These are phyloP conservation scores for Parochlus steinenii DNA, from an alignment of 2,888 invertebrate genomes.

Conservation along the genomic window DNA sequence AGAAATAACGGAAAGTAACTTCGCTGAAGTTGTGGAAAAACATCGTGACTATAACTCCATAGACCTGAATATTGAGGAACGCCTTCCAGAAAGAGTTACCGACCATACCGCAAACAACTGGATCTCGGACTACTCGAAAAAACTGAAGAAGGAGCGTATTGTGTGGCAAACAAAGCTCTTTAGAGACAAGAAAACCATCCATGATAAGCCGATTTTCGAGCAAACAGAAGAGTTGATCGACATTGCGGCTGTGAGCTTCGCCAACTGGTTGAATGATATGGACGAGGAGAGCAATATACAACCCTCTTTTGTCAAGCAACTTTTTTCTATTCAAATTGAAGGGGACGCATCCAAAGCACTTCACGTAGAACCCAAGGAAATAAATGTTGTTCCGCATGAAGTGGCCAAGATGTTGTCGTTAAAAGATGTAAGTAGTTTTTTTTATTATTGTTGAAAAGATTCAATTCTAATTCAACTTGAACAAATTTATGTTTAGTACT, in stretches of 20 bases:
- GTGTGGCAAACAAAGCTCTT: conserved; percentile 27
- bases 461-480: background rate
- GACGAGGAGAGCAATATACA: conserved; percentile 22
- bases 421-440: conserved; percentile 20
- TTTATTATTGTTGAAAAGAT: background rate
- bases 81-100: conserved; percentile 19
- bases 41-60: conserved; percentile 20
- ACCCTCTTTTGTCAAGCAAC: conserved; percentile 24
- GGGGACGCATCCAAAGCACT: conserved; percentile 21
- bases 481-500: conserved; percentile 15
- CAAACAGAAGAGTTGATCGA: conserved; percentile 29
- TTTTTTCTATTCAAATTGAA: conserved; percentile 25
- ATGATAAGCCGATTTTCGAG: conserved; percentile 24
- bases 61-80: conserved; percentile 20
- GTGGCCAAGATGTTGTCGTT: conserved; percentile 26
- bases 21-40: conserved; percentile 22
- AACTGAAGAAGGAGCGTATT: conserved; percentile 22
- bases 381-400: conserved; percentile 25
- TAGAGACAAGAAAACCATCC: conserved; percentile 18
- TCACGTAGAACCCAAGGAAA: conserved; percentile 25
- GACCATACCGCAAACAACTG: conserved; percentile 20
- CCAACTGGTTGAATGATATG: conserved; percentile 25
- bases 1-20: conserved; percentile 24
- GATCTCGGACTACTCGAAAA: conserved; percentile 22
- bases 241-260: conserved; percentile 23